Evolutionary conservation across 2,888 invertebrate species (phyloP), one percentile per base, ranked within the genome.

Genomic region (Tachina lurida): DNA sequence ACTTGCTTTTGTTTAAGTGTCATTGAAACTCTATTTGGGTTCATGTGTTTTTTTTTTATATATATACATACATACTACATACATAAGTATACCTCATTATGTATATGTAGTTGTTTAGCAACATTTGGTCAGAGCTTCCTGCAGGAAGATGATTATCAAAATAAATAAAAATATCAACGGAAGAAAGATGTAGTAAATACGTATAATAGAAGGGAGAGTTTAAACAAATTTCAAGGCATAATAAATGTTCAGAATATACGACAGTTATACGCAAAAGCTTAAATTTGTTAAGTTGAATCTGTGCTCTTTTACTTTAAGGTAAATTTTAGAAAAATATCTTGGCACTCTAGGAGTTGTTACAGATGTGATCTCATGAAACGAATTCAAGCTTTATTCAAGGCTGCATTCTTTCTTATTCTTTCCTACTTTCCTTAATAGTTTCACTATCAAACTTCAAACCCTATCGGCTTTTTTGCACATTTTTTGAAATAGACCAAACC

Each of bases 71-170:
- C 31, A n/a, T n/a, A n/a, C n/a, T n/a, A n/a, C n/a, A n/a, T n/a
- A n/a, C n/a, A n/a, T n/a, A n/a, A n/a, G n/a, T 31, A 39, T 39
- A 17, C 15, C 15, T 15, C 3, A 49, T 15, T 58, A 58, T 31
- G 39, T 39, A 67, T 52, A 67, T 52, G 12, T 31, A 52, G 10
- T 67, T 56, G 56, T 65, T 65, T 86, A 83, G 76, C 73, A 86
- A 86, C 86, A 83, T 83, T 86, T 86, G 86, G 71, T 80, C 68
- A 73, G 74, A 86, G 86, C 82, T 82, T 85, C 73, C 75, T 76
- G 68, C 73, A 86, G 83, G 86, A 86, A 83, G 86, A 83, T 86
- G 86, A 67, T 83, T 86, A 83, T 83, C 83, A 82, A 71, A 82
- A 83, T 81, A 81, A 74, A 75, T 45, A 41, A 81, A 68, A 81